These are phyloP conservation scores for Watsonalla cultraria DNA, from an alignment of 2,888 invertebrate species.

Conservation along the genomic window DNA sequence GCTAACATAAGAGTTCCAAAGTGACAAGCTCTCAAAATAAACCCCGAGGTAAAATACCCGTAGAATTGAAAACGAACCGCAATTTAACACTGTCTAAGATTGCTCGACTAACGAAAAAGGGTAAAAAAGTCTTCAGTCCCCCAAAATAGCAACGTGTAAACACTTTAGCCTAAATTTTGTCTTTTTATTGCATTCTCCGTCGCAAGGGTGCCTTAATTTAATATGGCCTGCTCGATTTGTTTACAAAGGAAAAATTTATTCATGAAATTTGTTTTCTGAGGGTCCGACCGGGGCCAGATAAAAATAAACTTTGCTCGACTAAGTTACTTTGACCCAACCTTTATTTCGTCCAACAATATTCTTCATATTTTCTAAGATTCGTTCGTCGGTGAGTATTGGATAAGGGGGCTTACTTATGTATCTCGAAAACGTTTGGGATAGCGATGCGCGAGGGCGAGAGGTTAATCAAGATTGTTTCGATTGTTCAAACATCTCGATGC, in stretches of 20 bases:
- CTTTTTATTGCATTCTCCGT: conserved; percentile 56
- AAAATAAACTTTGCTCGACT: conserved; percentile 65
- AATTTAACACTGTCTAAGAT: background rate
- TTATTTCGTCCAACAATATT: conserved; percentile 37
- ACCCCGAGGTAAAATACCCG: background rate
- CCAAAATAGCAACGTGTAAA: conserved; percentile 19
- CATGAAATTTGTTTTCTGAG: conserved; percentile 74
- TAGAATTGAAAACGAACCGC: background rate
- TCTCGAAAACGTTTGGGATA: background rate
- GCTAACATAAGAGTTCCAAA: too few relatives aligned
- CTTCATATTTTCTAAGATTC: conserved; percentile 39
- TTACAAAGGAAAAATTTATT: conserved; percentile 77
- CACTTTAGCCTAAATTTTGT: conserved; percentile 34
- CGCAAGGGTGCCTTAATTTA: conserved; percentile 65
- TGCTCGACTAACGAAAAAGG: background rate
- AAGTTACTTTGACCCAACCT: conserved; percentile 50
- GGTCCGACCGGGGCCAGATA: conserved; percentile 46
- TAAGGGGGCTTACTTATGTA: background rate
- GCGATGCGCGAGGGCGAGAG: too few relatives aligned
- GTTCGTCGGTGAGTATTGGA: conserved; percentile 14
- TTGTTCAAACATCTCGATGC: too few relatives aligned
- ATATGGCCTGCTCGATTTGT: conserved; percentile 73
- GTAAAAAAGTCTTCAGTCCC: background rate
- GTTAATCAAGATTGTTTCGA: too few relatives aligned
- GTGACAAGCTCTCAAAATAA: background rate